phyloP scores from a whole-genome alignment of 2,888 invertebrate species.

The Stictocephala bisonia region DNA sequence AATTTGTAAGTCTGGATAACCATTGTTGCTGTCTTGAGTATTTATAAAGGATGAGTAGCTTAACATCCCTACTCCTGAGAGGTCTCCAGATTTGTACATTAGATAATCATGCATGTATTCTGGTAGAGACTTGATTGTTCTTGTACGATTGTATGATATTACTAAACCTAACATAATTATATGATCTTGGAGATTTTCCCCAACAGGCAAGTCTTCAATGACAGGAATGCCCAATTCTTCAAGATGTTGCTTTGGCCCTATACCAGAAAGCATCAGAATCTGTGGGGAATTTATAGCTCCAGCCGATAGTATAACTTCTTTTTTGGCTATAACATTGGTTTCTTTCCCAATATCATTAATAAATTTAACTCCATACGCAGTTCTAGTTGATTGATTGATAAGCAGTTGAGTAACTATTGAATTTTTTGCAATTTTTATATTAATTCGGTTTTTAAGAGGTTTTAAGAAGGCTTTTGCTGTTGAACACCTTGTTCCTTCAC shows the following conservation, averaged over 20 bases:
- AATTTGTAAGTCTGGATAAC: slow-evolving; percentile 60
- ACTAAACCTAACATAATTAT: slow-evolving; percentile 46
- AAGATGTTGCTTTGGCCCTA: slow-evolving; percentile 72
- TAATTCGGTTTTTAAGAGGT: not conserved
- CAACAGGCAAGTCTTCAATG: slow-evolving; percentile 70
- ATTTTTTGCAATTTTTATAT: slow-evolving; percentile 2
- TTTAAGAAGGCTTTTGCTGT: slow-evolving; percentile 33
- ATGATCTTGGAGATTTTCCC: slow-evolving; percentile 68
- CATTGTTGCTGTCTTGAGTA: slow-evolving; percentile 60
- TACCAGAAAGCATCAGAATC: slow-evolving; percentile 83
- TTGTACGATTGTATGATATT: slow-evolving; percentile 47
- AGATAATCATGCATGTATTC: slow-evolving; percentile 64
- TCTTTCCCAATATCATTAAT: not conserved
- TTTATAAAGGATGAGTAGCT: slow-evolving; percentile 66
- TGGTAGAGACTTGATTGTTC: slow-evolving; percentile 60
- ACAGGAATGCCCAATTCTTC: slow-evolving; percentile 67
- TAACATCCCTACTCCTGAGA: slow-evolving; percentile 65
- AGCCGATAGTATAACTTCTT: slow-evolving; percentile 79
- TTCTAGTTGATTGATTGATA: slow-evolving; percentile 4
- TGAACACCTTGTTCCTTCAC: slow-evolving; percentile 3
- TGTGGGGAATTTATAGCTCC: slow-evolving; percentile 86
- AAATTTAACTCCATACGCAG: slow-evolving; percentile 18
- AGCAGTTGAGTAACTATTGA: slow-evolving; percentile 71
- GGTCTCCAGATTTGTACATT: slow-evolving; percentile 56
- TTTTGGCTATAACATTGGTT: slow-evolving; percentile 67